Conservation (phyloP, 2,888 invertebrate species). For the Lithophane leautieri region DNA sequence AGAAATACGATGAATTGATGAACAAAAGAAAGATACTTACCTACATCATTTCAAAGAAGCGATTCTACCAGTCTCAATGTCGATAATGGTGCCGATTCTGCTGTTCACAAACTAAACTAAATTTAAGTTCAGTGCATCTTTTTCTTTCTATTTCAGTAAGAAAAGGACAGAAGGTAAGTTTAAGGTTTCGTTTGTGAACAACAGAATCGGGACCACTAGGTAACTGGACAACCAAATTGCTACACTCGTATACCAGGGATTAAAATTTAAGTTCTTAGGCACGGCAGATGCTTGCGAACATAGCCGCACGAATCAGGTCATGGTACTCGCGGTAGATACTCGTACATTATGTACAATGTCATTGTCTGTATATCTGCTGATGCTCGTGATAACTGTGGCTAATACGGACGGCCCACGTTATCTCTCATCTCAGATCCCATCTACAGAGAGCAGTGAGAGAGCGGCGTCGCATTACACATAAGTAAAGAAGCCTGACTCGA, state of each 20-base stretch:
- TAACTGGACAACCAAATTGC: not conserved
- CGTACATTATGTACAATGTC: slow-evolving; percentile 19
- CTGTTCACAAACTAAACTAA: too few relatives aligned
- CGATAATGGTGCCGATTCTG: too few relatives aligned
- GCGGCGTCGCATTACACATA: not conserved
- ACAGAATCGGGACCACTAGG: too few relatives aligned
- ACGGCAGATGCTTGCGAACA: not conserved
- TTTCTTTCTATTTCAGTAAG: too few relatives aligned
- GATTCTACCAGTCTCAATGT: not conserved
- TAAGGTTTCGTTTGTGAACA: too few relatives aligned
- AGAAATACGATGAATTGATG: not conserved
- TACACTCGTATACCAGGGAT: not conserved
- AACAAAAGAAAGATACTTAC: not conserved
- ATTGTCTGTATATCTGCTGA: slow-evolving; percentile 46
- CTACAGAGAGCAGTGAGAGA: slow-evolving; percentile 30
- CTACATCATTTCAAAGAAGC: not conserved
- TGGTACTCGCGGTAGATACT: slow-evolving; percentile 3
- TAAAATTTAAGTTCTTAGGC: not conserved
- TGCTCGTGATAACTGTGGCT: slow-evolving; percentile 49
- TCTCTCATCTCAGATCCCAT: slow-evolving; percentile 57
- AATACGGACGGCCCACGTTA: slow-evolving; percentile 42
- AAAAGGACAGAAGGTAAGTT: too few relatives aligned
- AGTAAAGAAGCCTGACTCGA: slow-evolving; percentile 8
- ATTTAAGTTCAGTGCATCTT: too few relatives aligned
- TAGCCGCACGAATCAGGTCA: slow-evolving; percentile 1